Base-by-base conservation (phyloP, 2,888 invertebrate genomes). In the Apodemia hepburni region DNA sequence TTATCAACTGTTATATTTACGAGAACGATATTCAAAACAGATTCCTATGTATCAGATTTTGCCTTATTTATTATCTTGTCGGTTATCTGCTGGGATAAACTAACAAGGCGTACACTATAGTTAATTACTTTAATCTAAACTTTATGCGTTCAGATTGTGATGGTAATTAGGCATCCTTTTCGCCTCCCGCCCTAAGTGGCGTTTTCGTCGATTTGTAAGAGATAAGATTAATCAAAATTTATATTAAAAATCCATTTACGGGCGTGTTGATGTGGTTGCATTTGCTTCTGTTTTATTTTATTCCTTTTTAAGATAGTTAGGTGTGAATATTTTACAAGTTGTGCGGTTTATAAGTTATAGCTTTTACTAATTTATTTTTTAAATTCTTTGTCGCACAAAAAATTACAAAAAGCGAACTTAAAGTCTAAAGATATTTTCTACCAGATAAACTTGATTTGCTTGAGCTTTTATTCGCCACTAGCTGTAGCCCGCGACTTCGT, bases 121-220 rank as follows among this genome's bases (percentile, higher is more conserved):
- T 88, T 88, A 89, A 89, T 89, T 89, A 88, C 82, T 84, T 80
- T 82, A 84, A 85, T 86, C 87, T 85, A 77, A 82, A 85, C 78
- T 88, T 87, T 88, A 89, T 89, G 85, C 86, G 81, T 76, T 71
- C 76, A 84, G 90, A 89, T 90, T 87, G 85, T 76, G 84, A 89
- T 88, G 88, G 81, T 84, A 89, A 89, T 88, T 78, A 74, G 75
- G 62, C 71, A 75, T 71, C 73, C 79, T 77, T 78, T 79, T 72
- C 72, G 69, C 70, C 69, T 64, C 67, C 73, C 74, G 76, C 78
- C 75, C 72, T 83, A 86, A 87, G 85, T 86, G 87, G 80, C 84
- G 81, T 85, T 79, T 81, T 82, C 76, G 79, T 77, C 86, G 86
- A 87, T 86, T 85, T 89, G 89, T 88, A 77, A 66, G 61, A 71